phyloP scores from a whole-genome alignment of 1,140 invertebrate species.

The Ladona fulva region DNA sequence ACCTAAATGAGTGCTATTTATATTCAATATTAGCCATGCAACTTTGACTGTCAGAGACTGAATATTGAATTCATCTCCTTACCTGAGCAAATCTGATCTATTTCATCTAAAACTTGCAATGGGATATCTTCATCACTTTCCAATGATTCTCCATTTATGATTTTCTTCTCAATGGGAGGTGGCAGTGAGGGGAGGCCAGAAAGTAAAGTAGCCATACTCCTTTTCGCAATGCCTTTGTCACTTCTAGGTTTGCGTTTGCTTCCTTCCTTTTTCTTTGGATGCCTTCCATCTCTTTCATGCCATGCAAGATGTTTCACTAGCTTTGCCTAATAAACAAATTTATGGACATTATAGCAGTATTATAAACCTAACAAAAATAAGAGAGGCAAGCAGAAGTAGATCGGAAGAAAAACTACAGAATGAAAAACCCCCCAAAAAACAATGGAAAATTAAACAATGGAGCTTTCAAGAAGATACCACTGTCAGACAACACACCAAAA shows the following conservation, averaged over 20 bases:
- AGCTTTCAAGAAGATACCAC: too few species aligned
- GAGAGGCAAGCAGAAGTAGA: too few species aligned
- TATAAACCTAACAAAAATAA: not conserved
- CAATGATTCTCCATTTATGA: not conserved
- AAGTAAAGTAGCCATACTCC: not conserved
- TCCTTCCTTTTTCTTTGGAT: not conserved
- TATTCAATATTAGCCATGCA: too few species aligned
- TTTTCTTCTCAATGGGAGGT: not conserved
- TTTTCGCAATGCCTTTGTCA: not conserved
- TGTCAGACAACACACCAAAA: too few species aligned
- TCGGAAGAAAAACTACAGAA: too few species aligned
- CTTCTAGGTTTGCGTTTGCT: not conserved
- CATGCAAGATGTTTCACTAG: not conserved
- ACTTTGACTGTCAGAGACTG: too few species aligned
- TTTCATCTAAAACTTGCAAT: too few species aligned
- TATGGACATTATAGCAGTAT: not conserved
- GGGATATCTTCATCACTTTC: not conserved
- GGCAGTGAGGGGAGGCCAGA: not conserved
- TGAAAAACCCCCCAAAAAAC: too few species aligned
- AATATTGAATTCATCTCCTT: too few species aligned
- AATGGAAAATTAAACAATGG: too few species aligned
- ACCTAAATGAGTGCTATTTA: too few species aligned
- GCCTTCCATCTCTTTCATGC: not conserved
- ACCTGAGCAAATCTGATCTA: too few species aligned
- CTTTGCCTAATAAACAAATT: not conserved